phyloP scores from a whole-genome alignment of 1,140 invertebrate species.

The Drosophila rhopaloa region DNA sequence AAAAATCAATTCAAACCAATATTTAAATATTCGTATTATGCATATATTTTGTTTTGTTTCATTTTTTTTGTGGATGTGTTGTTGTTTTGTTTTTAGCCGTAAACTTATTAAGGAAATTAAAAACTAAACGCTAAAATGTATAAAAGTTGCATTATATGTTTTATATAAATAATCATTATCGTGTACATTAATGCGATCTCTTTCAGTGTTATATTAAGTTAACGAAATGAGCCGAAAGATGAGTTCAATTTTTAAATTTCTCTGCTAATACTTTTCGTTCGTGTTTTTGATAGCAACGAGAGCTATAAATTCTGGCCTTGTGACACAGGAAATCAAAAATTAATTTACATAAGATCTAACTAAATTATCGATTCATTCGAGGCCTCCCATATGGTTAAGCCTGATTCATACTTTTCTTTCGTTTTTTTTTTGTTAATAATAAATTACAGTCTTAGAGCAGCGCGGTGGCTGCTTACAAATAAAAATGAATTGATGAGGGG shows the following conservation, averaged over 20 bases:
- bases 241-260: conserved; percentile 33
- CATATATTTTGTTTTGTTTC: conserved; percentile 65
- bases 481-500: conserved; percentile 51
- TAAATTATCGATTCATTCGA: conserved; percentile 28
- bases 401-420: conserved; percentile 14
- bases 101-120: conserved; percentile 80
- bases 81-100: conserved; percentile 52
- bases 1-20: conserved; percentile 70
- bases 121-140: conserved; percentile 60
- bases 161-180: conserved; percentile 61
- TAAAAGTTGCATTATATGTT: conserved; percentile 66
- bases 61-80: conserved; percentile 41
- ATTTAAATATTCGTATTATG: conserved; percentile 75
- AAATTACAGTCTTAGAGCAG: conserved; percentile 77
- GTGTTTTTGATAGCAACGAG: conserved; percentile 32
- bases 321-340: conserved; percentile 38
- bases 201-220: conserved; percentile 41
- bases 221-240: conserved; percentile 55
- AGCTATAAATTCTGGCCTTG: conserved; percentile 40
- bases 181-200: conserved; percentile 40
- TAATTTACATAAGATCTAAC: conserved; percentile 48
- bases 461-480: conserved; percentile 49
- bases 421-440: conserved; percentile 55
- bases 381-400: conserved; percentile 21
- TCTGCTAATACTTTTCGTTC: conserved; percentile 51